phyloP scores from a whole-genome alignment of 2,113 vertebrate genomes.

The Axis porcinus region DNA sequence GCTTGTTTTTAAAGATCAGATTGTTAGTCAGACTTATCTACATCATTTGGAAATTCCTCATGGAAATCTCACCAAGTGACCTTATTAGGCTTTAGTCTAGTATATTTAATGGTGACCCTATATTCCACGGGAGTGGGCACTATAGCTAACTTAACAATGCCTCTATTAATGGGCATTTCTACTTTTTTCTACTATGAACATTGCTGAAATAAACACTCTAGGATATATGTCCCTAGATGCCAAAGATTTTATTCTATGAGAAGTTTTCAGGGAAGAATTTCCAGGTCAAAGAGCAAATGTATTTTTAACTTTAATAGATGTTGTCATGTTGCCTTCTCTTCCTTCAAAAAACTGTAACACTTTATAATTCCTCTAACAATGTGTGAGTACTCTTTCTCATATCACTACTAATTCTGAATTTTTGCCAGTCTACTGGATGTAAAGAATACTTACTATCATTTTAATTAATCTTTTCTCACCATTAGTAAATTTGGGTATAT shows the following conservation, averaged over 20 bases:
- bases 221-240: not conserved
- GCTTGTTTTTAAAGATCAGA: not conserved
- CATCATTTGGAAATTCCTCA: accelerated
- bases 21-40: too few relatives aligned
- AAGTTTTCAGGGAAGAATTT: not conserved
- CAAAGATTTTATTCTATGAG: not conserved
- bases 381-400: not conserved
- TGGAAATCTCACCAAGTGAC: not conserved
- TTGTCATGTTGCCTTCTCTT: not conserved
- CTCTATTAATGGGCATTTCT: not conserved
- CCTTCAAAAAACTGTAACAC: not conserved
- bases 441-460: not conserved
- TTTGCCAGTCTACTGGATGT: not conserved
- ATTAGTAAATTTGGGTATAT: not conserved
- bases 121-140: accelerated
- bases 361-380: not conserved
- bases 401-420: not conserved
- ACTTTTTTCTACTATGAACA: not conserved
- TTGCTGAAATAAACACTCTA: not conserved
- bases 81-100: not conserved
- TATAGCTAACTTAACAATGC: not conserved
- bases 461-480: not conserved
- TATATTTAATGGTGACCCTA: not conserved
- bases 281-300: not conserved
- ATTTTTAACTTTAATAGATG: not conserved